phyloP scores from a whole-genome alignment of 2,113 vertebrate genomes.

The Ammodytes dubius region DNA sequence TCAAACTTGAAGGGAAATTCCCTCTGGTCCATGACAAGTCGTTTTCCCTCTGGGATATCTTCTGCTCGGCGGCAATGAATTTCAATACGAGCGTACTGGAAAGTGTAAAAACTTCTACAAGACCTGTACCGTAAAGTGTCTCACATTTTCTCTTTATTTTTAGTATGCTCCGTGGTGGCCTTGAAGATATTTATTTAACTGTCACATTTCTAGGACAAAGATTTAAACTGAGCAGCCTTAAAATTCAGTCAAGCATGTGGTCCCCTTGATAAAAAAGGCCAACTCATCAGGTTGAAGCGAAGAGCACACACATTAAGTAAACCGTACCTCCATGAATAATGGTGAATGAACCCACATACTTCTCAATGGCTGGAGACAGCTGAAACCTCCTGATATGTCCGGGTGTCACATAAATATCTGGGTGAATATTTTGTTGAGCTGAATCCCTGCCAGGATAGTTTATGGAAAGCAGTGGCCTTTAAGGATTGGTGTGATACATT shows the following conservation, averaged over 20 bases:
- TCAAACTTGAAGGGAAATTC: not conserved
- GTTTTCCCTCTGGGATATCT: conserved; percentile 26
- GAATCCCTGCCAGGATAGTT: conserved; percentile 8
- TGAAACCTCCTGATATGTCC: not conserved
- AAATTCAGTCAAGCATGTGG: conserved; percentile 42
- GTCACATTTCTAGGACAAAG: not conserved
- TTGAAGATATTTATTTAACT: conserved; percentile 39
- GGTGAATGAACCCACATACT: conserved; percentile 10
- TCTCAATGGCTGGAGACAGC: not conserved
- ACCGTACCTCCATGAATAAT: conserved; percentile 24
- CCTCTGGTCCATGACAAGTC: not conserved
- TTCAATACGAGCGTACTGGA: conserved; percentile 51
- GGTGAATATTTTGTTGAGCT: conserved; percentile 24
- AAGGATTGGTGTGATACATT: not conserved
- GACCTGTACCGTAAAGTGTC: not conserved
- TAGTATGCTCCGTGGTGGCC: not conserved
- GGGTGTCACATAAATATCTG: not conserved
- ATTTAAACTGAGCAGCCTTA: conserved; percentile 21
- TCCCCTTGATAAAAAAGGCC: conserved; percentile 21
- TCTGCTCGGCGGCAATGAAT: conserved; percentile 44
- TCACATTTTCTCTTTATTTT: conserved; percentile 3
- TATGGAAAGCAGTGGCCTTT: not conserved
- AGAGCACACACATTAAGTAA: conserved; percentile 33
- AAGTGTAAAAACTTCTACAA: conserved; percentile 3
- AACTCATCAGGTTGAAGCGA: conserved; percentile 28